Evolutionary conservation across 2,888 invertebrate genomes (phyloP).

Genomic region (Cyrtodaria siliqua): DNA sequence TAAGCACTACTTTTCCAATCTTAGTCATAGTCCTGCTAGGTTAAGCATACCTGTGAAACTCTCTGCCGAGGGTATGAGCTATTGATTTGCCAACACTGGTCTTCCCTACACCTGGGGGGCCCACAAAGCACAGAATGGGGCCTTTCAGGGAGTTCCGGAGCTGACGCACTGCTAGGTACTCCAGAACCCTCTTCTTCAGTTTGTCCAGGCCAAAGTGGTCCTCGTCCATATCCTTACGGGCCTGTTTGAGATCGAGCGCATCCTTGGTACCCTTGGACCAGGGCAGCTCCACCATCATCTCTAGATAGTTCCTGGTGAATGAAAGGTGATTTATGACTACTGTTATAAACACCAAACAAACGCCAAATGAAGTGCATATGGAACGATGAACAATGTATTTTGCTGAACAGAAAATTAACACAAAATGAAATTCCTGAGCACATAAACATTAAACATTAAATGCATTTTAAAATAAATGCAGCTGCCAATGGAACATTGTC

Average conservation of each 20-base stretch:
- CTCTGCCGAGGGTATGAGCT: constrained; percentile 87
- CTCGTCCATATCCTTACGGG: constrained; percentile 86
- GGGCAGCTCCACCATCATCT: constrained; percentile 88
- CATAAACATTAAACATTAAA: too few species aligned
- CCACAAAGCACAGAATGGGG: constrained; percentile 88
- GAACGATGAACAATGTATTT: too few species aligned
- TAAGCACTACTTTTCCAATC: too few species aligned
- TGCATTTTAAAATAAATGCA: too few species aligned
- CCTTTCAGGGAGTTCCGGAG: constrained; percentile 87
- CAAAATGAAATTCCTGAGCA: too few species aligned
- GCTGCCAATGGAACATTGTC: too few species aligned
- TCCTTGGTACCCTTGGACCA: constrained; percentile 87
- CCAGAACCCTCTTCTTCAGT: constrained; percentile 87
- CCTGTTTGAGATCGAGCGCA: constrained; percentile 86
- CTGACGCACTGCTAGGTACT: constrained; percentile 87
- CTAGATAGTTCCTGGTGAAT: constrained; percentile 87
- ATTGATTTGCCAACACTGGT: constrained; percentile 88
- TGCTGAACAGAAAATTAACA: too few species aligned
- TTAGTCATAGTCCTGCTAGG: too few species aligned
- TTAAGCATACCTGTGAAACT: constrained; percentile 87
- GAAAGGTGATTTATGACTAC: too few species aligned
- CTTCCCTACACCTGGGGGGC: constrained; percentile 88
- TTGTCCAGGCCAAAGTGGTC: constrained; percentile 88
- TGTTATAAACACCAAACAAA: too few species aligned
- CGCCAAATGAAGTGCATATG: too few species aligned